A percentile compares a stretch with the other conserved stretches of the same genome.
phyloP scores from a whole-genome alignment of 2,113 vertebrate species.

The Heptranchias perlo region DNA sequence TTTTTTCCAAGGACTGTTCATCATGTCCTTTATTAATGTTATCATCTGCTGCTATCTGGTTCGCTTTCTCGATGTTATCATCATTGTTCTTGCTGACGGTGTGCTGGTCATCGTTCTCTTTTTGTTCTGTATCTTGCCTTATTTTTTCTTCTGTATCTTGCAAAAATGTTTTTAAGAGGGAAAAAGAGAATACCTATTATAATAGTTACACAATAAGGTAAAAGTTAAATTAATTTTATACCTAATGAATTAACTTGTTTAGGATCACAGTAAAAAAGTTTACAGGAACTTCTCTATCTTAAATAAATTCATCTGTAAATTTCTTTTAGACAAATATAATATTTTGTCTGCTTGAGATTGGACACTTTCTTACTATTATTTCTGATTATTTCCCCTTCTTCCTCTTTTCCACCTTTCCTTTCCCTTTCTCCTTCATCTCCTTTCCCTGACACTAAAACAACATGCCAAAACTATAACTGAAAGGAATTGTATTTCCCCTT shows the following conservation, averaged over 20 bases:
- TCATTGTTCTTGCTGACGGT: conserved; percentile 34
- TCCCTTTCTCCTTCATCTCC: no score
- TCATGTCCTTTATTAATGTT: conserved; percentile 26
- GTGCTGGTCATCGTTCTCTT: conserved; percentile 38
- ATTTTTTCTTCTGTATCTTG: conserved; percentile 44
- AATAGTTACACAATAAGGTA: background rate
- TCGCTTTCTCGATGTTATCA: background rate
- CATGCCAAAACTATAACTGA: no score
- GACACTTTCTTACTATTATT: no score
- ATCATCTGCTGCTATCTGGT: conserved; percentile 36
- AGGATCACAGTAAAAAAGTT: background rate
- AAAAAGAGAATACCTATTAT: conserved; percentile 13
- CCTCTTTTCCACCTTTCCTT: no score
- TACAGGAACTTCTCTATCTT: no score
- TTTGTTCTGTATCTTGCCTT: conserved; percentile 44
- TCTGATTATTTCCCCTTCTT: no score
- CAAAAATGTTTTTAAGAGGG: background rate
- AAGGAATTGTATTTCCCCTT: no score
- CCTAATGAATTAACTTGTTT: background rate
- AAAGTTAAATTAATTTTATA: background rate
- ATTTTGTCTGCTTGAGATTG: background rate
- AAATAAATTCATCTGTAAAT: background rate
- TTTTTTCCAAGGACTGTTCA: conserved; percentile 36
- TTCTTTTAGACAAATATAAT: background rate
- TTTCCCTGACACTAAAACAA: no score